These are phyloP conservation scores for Acheta domesticus DNA, from an alignment of 2,888 invertebrate species.

Conservation along the genomic window DNA sequence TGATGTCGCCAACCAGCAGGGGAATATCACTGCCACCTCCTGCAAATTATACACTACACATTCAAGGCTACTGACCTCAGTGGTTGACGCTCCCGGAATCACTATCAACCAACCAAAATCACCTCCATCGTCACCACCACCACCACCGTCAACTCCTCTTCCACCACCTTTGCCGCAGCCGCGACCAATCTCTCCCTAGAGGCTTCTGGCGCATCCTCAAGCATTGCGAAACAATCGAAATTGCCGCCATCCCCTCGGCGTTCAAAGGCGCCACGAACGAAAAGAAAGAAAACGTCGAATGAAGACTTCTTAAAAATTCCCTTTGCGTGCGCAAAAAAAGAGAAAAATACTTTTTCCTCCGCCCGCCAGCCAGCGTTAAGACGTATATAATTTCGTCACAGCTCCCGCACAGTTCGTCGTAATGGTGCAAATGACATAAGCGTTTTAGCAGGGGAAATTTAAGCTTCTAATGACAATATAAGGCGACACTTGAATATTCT, in stretches of 20 bases:
- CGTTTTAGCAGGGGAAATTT: not conserved
- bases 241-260: not conserved
- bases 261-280: not conserved
- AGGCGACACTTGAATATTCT: conserved; percentile 1
- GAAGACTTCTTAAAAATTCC: not conserved
- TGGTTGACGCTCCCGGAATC: too few species aligned
- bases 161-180: not conserved
- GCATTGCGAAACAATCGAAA: not conserved
- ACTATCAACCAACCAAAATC: too few species aligned
- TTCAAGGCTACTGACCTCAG: too few species aligned
- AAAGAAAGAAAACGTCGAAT: conserved; percentile 6
- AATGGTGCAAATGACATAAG: not conserved
- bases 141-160: not conserved
- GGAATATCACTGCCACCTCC: too few species aligned
- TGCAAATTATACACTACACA: too few species aligned
- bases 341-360: not conserved
- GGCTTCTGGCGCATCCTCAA: not conserved
- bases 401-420: not conserved
- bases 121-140: not conserved
- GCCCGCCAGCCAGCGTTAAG: not conserved
- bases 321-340: not conserved
- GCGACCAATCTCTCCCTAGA: not conserved
- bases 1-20: too few species aligned
- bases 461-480: conserved; percentile 18
- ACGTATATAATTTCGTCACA: not conserved